phyloP scores from a whole-genome alignment of 2,888 invertebrate species.

The Hedya salicella region DNA sequence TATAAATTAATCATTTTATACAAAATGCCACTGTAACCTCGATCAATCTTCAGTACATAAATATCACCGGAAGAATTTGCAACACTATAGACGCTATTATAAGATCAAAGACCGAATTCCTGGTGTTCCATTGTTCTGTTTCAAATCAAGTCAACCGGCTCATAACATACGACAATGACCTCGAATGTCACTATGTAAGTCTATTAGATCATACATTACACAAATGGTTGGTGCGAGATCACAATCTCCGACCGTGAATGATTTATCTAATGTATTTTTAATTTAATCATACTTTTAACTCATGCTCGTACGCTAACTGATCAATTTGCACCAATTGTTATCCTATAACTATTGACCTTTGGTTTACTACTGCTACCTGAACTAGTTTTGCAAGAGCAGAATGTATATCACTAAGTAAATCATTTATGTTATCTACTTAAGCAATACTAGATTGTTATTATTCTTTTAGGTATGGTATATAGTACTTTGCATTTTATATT shows the following conservation, averaged over 20 bases:
- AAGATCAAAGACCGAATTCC: conserved; percentile 40
- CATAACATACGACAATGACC: conserved; percentile 42
- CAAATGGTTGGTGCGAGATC: conserved; percentile 41
- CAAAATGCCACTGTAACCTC: conserved; percentile 33
- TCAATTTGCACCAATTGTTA: conserved; percentile 43
- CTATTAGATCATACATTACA: conserved; percentile 44
- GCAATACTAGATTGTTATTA: not conserved
- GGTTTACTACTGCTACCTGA: conserved; percentile 19
- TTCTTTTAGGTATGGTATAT: not conserved
- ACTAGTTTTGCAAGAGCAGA: conserved; percentile 30
- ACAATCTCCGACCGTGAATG: conserved; percentile 43
- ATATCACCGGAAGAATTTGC: conserved; percentile 43
- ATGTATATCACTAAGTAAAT: conserved; percentile 1
- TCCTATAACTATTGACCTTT: conserved; percentile 40
- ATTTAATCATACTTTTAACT: conserved; percentile 42
- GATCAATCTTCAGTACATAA: conserved; percentile 33
- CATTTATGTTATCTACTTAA: not conserved
- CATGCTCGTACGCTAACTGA: conserved; percentile 38
- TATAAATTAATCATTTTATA: conserved; percentile 11
- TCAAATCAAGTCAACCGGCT: conserved; percentile 42
- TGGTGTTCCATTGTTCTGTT: conserved; percentile 42
- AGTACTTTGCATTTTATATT: not conserved
- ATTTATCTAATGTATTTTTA: conserved; percentile 44
- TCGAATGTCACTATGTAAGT: conserved; percentile 43
- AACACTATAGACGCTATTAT: conserved; percentile 37